Percentiles rank a stretch among this genome's conserved stretches.
Conservation (phyloP, 2,113 vertebrate genomes). For the Tor tambroides region DNA sequence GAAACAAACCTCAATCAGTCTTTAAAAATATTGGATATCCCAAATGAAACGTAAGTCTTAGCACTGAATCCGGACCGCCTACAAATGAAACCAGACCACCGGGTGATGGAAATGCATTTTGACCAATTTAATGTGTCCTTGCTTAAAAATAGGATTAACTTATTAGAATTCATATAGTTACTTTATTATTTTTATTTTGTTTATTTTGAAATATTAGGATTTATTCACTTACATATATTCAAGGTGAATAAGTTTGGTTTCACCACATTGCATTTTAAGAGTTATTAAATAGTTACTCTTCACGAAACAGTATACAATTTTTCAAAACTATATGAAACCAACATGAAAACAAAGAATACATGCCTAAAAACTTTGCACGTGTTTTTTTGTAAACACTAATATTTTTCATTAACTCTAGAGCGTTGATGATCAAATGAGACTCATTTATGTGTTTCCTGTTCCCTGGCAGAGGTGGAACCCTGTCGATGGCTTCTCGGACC, state of each 20-base stretch:
- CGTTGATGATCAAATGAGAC: not conserved
- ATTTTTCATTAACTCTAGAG: not conserved
- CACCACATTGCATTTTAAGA: not conserved
- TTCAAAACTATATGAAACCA: not conserved
- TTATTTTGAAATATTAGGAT: not conserved
- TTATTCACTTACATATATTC: not conserved
- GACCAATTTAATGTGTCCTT: not conserved
- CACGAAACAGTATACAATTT: not conserved
- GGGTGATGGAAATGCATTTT: no score
- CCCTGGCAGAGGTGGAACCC: conserved; percentile 92
- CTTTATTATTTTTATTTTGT: no score
- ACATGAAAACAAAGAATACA: not conserved
- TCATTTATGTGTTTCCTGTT: conserved; percentile 4
- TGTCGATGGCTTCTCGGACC: conserved; percentile 91
- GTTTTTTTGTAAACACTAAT: not conserved
- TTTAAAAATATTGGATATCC: no score
- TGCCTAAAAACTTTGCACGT: not conserved
- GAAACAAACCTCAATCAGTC: no score
- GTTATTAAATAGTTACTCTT: not conserved
- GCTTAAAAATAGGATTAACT: no score
- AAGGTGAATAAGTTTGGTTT: not conserved
- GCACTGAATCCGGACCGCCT: no score
- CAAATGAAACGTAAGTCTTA: no score
- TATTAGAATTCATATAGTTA: no score
- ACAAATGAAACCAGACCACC: no score